These are phyloP conservation scores for Suillia variegata DNA, from an alignment of 2,888 invertebrate species.

Conservation along the genomic window DNA sequence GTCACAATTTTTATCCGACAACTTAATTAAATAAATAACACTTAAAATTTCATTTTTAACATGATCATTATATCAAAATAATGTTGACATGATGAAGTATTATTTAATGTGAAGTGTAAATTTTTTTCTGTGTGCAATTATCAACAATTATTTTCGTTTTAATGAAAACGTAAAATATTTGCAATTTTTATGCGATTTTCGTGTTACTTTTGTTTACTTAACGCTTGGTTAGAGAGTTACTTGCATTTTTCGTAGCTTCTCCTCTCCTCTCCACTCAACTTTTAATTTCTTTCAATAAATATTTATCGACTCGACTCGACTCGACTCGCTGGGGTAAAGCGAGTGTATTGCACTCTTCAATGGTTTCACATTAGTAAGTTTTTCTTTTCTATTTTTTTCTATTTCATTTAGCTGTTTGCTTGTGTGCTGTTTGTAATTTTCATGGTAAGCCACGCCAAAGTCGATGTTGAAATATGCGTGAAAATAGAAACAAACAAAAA, in stretches of 20 bases:
- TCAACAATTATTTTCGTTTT: not conserved
- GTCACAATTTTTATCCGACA: too few relatives aligned
- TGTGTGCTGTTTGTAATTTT: too few relatives aligned
- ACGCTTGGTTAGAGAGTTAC: not conserved
- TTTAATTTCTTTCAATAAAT: not conserved
- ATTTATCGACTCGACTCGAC: not conserved
- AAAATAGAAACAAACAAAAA: too few relatives aligned
- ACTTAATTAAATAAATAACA: too few relatives aligned
- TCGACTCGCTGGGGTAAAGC: too few relatives aligned
- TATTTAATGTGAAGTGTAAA: too few relatives aligned
- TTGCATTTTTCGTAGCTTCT: not conserved
- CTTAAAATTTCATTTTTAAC: too few relatives aligned
- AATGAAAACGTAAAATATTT: not conserved
- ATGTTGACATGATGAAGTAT: too few relatives aligned
- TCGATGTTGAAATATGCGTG: not conserved
- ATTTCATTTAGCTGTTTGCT: too few relatives aligned
- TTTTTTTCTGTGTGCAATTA: too few relatives aligned
- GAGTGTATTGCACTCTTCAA: conserved; percentile 2
- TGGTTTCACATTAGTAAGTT: not conserved
- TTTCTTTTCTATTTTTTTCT: not conserved
- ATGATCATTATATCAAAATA: too few relatives aligned
- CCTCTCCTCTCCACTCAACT: not conserved
- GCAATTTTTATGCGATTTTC: not conserved
- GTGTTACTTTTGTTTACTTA: not conserved
- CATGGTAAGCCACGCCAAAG: not conserved